Evolutionary conservation across 2,797 vertebrate species (phyloP).

Genomic region (Craterocephalus amniculus): DNA sequence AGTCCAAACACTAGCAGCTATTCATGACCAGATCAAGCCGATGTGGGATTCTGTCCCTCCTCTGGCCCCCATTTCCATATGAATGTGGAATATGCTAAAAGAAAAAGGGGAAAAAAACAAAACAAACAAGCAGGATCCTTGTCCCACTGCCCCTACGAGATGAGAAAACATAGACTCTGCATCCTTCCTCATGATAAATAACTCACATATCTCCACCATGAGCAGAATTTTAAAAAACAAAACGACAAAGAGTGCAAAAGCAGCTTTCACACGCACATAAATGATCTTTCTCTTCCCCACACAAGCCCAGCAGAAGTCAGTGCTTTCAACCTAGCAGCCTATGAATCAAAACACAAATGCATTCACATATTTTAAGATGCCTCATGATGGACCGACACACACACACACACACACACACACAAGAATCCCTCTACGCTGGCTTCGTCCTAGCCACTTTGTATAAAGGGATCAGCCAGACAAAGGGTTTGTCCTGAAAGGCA

Average conservation of each 20-base stretch:
- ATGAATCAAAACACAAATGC: conserved; percentile 54
- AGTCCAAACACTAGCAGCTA: conserved; percentile 94
- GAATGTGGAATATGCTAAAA: conserved; percentile 97
- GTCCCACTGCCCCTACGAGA: conserved; percentile 90
- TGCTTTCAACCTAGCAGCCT: conserved; percentile 38
- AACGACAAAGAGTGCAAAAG: conserved; percentile 20
- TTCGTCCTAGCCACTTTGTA: conserved; percentile 36
- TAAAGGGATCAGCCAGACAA: conserved; percentile 57
- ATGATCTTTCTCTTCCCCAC: background rate
- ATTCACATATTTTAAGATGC: conserved; percentile 46
- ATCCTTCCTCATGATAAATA: conserved; percentile 57
- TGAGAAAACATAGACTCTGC: conserved; percentile 78
- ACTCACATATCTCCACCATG: conserved; percentile 41
- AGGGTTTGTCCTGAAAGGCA: conserved; percentile 59
- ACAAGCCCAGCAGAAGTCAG: conserved; percentile 58
- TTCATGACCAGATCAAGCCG: conserved; percentile 99
- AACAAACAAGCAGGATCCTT: conserved; percentile 81
- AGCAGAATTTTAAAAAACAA: conserved; percentile 44
- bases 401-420: conserved; percentile 29
- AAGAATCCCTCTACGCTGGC: conserved; percentile 19
- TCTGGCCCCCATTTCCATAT: conserved; percentile 97
- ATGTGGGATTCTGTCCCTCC: conserved; percentile 97
- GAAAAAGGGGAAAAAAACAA: conserved; percentile 8
- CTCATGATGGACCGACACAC: conserved; percentile 40
- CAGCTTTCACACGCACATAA: background rate